phyloP scores from a whole-genome alignment of 2,797 vertebrate species.

The Myotis planiceps region DNA sequence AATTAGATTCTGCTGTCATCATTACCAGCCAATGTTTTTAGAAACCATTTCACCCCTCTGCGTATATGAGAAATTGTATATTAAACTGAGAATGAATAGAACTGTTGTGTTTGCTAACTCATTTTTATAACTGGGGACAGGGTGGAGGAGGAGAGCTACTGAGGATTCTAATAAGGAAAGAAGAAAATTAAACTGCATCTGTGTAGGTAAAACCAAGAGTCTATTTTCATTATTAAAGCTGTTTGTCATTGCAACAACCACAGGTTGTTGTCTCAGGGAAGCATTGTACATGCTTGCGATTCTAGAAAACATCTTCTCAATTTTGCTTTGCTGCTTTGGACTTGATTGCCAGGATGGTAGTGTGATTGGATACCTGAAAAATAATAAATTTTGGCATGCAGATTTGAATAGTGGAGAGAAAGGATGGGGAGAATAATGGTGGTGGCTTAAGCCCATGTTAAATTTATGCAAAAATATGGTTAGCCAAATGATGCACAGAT shows the following conservation, averaged over 20 bases:
- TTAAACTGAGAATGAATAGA: conserved; percentile 68
- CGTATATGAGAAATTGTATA: conserved; percentile 63
- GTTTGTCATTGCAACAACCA: conserved; percentile 60
- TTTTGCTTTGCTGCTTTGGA: conserved; percentile 53
- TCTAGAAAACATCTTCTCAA: conserved; percentile 48
- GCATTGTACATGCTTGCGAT: background rate
- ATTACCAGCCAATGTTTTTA: conserved; percentile 58
- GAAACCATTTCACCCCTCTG: conserved; percentile 40
- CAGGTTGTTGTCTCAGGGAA: conserved; percentile 44
- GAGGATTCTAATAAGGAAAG: conserved; percentile 72
- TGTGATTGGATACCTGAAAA: conserved; percentile 65
- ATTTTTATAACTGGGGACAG: conserved; percentile 55
- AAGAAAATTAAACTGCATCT: conserved; percentile 75
- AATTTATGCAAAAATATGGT: conserved; percentile 78
- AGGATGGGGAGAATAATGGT: conserved; percentile 53
- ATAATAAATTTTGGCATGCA: conserved; percentile 55
- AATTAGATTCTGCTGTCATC: conserved; percentile 56
- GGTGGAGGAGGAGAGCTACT: background rate
- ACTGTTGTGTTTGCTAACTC: conserved; percentile 57
- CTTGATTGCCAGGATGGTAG: conserved; percentile 35
- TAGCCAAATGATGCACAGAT: conserved; percentile 79
- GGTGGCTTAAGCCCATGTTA: conserved; percentile 51
- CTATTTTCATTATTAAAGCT: conserved; percentile 78
- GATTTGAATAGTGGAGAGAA: conserved; percentile 42
- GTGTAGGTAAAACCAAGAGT: conserved; percentile 70